Base-by-base conservation (phyloP, 1,140 invertebrate genomes). In the Steinernema feltiae region DNA sequence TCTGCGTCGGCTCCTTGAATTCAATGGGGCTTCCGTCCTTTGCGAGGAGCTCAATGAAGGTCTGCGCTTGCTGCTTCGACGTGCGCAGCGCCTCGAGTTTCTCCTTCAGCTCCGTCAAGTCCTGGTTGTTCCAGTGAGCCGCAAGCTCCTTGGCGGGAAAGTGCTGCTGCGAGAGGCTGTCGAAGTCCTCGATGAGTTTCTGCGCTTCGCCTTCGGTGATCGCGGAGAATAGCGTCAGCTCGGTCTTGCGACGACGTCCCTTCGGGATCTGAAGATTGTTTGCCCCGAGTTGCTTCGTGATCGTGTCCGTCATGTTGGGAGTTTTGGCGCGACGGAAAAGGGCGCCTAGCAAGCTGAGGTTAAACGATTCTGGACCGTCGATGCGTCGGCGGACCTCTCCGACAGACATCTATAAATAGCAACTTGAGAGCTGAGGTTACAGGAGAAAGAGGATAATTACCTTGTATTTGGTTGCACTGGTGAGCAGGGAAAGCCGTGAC, bases 111-210 rank as follows among this genome's bases (percentile, higher is more conserved):
- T 63, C 53, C 15, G 53, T n/a, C 3, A 3, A 3, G 53, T 63
- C 53, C 53, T n/a, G 7, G 53, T 63, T 63, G 53, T 63, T 63
- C 53, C 15, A 15, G 53, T n/a, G 53, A 7, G 15, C 53, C 12
- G 53, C 53, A 21, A 63, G 53, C 24, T 63, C 53, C 53, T 63
- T 63, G 53, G 53, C 53, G 7, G 53, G 53, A 21, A 63, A 63
- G 24, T 63, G 53, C 53, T 63, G 15, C 3, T 63, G 41, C 24
- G 53, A 7, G 15, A 63, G 15, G 2, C 24, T 63, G 12, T 63
- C 53, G 15, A 63, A 27, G 15, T 27, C 53, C 15, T 3, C 3
- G 24, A 27, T 27, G 15, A 63, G 53, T 7, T n/a, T 63, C 53
- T 3, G 12, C 7, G 53, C 3, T 27, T 63, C 53, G 53, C 7